A percentile compares a stretch with the other conserved stretches of the same genome.
phyloP scores from a whole-genome alignment of 1,140 invertebrate genomes.

The Acromyrmex heyeri region DNA sequence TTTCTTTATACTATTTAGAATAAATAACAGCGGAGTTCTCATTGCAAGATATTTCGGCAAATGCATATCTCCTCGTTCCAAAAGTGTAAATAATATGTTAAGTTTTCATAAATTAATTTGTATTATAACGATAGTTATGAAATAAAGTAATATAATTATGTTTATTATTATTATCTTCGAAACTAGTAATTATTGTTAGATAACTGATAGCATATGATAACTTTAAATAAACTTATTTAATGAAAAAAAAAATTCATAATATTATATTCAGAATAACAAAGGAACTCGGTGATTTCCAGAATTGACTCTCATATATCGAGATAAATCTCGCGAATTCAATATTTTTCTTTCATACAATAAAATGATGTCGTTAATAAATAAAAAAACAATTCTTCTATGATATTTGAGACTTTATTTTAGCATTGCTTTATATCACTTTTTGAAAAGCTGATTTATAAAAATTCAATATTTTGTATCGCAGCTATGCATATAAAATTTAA shows the following conservation, averaged over 20 bases:
- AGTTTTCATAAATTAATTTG: slow-evolving; percentile 23
- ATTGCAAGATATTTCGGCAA: background rate
- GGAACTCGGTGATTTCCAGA: background rate
- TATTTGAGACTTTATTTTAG: slow-evolving; percentile 29
- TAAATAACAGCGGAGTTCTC: slow-evolving; percentile 5
- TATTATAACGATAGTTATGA: background rate
- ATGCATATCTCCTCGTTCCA: background rate
- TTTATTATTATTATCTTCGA: background rate
- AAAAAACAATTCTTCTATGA: slow-evolving; percentile 21
- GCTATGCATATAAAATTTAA: background rate
- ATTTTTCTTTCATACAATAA: background rate
- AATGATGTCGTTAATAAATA: background rate
- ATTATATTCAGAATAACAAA: background rate
- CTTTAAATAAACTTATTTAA: slow-evolving; percentile 9
- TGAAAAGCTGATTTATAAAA: slow-evolving; percentile 40
- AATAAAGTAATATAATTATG: background rate
- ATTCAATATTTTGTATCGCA: background rate
- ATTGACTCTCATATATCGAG: background rate
- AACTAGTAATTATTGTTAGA: background rate
- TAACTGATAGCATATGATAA: background rate
- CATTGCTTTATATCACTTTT: slow-evolving; percentile 7
- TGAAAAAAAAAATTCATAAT: background rate
- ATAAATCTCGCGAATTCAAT: background rate
- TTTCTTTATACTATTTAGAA: slow-evolving; percentile 6
- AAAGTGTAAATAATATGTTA: slow-evolving; percentile 6